Percentiles rank a stretch among this genome's conserved stretches.
These are phyloP conservation scores for Phrixothrix hirtus DNA, from an alignment of 2,888 invertebrate genomes.

Conservation along the genomic window DNA sequence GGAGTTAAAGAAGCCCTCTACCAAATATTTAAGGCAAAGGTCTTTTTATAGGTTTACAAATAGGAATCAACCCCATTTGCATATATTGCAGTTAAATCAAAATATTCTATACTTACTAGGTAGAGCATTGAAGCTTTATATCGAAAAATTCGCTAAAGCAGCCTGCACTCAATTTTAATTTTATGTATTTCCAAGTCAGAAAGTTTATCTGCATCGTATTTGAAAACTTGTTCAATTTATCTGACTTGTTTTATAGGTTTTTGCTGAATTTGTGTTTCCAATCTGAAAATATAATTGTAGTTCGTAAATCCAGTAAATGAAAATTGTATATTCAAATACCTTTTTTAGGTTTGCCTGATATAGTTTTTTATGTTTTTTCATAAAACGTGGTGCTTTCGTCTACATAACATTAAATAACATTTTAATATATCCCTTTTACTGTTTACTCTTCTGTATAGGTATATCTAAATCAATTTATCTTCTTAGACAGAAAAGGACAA, in stretches of 20 bases:
- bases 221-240: constrained; percentile 29
- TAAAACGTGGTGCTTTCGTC: neutral
- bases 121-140: constrained; percentile 1
- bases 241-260: constrained; percentile 28
- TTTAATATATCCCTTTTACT: no score
- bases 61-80: neutral
- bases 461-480: constrained; percentile 20
- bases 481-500: constrained; percentile 24
- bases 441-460: constrained; percentile 11
- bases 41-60: no score
- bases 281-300: constrained; percentile 29
- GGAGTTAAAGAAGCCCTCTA: no score
- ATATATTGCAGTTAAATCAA: no score
- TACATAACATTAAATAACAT: no score
- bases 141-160: constrained; percentile 15
- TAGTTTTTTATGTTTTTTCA: constrained; percentile 16
- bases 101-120: no score
- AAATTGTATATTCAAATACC: constrained; percentile 19
- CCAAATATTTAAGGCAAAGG: no score
- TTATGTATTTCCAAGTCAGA: constrained; percentile 29
- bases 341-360: constrained; percentile 20
- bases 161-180: constrained; percentile 24
- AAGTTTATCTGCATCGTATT: constrained; percentile 28
- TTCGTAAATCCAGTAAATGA: constrained; percentile 22
- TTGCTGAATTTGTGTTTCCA: constrained; percentile 28